phyloP scores from a whole-genome alignment of 2,888 invertebrate species.

The Cosmia trapezina region DNA sequence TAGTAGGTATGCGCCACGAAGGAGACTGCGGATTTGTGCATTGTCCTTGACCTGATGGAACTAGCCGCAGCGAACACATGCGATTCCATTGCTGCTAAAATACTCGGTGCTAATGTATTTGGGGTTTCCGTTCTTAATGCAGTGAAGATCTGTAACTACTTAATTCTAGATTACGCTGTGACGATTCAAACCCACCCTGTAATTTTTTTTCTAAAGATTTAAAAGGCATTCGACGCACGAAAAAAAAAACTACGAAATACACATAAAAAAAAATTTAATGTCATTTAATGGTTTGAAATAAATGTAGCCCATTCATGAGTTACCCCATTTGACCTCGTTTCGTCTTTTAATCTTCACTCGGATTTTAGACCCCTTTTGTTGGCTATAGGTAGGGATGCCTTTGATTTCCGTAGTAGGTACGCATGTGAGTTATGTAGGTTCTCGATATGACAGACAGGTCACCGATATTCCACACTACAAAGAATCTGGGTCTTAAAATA shows the following conservation, averaged over 20 bases:
- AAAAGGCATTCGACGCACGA: background rate
- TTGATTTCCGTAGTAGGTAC: conserved; percentile 2
- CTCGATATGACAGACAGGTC: background rate
- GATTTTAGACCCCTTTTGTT: conserved; percentile 23
- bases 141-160: conserved; percentile 32
- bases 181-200: background rate
- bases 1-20: conserved; percentile 55
- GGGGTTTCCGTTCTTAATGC: conserved; percentile 22
- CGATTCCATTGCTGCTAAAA: conserved; percentile 54
- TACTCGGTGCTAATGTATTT: conserved; percentile 44
- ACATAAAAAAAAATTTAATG: background rate
- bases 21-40: conserved; percentile 78
- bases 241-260: background rate
- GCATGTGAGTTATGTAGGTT: background rate
- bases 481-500: background rate
- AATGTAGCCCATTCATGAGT: conserved; percentile 8
- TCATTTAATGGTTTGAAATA: conserved; percentile 6
- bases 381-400: background rate
- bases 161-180: background rate
- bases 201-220: background rate
- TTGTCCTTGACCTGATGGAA: conserved; percentile 81
- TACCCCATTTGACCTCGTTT: conserved; percentile 46
- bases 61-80: conserved; percentile 74
- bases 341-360: conserved; percentile 14
- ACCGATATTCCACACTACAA: background rate